Evolutionary conservation across 2,797 vertebrate species (phyloP).

Genomic region (Crocidura indochinensis): DNA sequence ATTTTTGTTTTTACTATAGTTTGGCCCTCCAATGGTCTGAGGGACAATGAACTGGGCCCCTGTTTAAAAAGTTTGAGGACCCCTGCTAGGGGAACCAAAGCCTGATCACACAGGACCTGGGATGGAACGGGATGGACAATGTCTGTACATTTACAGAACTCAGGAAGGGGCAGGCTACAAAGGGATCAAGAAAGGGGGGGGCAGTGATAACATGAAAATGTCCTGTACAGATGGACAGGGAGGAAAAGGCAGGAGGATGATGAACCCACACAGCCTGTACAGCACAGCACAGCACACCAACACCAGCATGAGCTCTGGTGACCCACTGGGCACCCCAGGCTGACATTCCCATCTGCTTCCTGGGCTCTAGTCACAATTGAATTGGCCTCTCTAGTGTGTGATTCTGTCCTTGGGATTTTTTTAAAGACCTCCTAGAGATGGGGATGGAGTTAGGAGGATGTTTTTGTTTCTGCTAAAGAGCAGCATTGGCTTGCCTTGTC

Average conservation of each 20-base stretch:
- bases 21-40: no score
- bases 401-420: no score
- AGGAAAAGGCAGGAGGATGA: constrained; percentile 89
- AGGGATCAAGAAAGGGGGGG: constrained; percentile 81
- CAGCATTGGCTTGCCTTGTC: background rate
- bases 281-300: constrained; percentile 82
- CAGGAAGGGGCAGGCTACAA: constrained; percentile 84
- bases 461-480: background rate
- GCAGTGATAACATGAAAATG: constrained; percentile 82
- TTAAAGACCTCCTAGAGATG: no score
- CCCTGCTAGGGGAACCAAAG: constrained; percentile 50
- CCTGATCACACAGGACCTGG: background rate
- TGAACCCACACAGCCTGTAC: constrained; percentile 86
- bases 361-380: background rate
- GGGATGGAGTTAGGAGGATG: no score
- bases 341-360: background rate
- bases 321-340: background rate
- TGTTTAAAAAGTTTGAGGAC: no score
- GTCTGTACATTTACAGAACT: constrained; percentile 93
- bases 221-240: constrained; percentile 81
- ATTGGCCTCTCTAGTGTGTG: no score
- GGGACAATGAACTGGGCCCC: no score
- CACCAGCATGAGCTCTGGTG: background rate
- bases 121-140: constrained; percentile 87
- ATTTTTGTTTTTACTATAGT: no score